Evolutionary conservation across 1,140 invertebrate genomes (phyloP).

Genomic region (Zaprionus africanus): DNA sequence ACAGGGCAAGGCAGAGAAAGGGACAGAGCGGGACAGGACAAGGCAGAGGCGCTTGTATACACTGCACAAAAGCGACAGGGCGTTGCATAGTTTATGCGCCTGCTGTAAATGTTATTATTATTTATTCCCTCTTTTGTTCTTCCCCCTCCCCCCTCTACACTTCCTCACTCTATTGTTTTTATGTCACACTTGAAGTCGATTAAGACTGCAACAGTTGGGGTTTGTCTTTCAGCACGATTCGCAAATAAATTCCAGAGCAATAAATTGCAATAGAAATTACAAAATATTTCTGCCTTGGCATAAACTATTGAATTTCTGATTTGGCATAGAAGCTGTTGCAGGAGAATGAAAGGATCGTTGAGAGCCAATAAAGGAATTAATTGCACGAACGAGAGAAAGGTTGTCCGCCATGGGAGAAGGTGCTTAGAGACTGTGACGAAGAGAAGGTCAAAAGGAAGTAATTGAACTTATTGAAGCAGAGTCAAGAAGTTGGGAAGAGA

Average conservation of each 20-base stretch:
- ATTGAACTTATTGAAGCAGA: too few species aligned
- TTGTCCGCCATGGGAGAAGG: too few species aligned
- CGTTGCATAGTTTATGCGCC: constrained; percentile 70
- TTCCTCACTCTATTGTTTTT: background rate
- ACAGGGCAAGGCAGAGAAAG: background rate
- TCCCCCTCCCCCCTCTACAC: background rate
- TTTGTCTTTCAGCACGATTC: constrained; percentile 3
- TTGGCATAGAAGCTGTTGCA: background rate
- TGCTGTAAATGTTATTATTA: constrained; percentile 60
- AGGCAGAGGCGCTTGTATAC: background rate
- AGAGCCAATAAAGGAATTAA: background rate
- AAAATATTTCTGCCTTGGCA: background rate
- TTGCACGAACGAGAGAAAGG: background rate
- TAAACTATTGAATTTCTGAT: background rate
- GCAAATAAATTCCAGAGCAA: background rate
- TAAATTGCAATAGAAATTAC: constrained; percentile 4
- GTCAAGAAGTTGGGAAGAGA: too few species aligned
- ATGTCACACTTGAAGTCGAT: constrained; percentile 7
- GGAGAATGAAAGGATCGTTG: background rate
- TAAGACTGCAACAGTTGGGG: background rate
- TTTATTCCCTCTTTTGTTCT: constrained; percentile 4
- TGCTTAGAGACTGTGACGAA: too few species aligned
- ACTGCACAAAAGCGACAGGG: constrained; percentile 17
- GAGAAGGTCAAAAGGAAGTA: too few species aligned
- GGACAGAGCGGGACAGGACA: background rate